Conservation (phyloP, 2,797 vertebrate genomes). For the Pelobates cultripes region DNA sequence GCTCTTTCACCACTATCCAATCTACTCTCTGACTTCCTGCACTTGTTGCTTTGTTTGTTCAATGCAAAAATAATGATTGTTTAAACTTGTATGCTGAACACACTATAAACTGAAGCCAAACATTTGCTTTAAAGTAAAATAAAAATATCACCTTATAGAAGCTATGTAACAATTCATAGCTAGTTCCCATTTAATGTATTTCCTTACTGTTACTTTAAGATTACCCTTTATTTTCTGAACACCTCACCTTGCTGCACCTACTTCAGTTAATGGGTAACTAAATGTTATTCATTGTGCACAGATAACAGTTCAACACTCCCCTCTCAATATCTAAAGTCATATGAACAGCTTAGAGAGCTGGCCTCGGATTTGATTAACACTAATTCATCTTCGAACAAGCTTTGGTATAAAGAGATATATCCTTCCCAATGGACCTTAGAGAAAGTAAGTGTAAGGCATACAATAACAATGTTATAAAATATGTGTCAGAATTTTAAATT, state of each 20-base stretch:
- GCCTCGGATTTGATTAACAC: not conserved
- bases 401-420: not conserved
- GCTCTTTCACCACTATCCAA: too few relatives aligned
- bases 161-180: too few relatives aligned
- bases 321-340: not conserved
- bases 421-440: not conserved
- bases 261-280: constrained; percentile 43
- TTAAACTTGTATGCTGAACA: too few relatives aligned
- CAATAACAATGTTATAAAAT: not conserved
- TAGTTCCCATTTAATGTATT: not conserved
- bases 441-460: not conserved
- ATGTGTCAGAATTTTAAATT: not conserved
- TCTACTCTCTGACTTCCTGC: too few relatives aligned
- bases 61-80: too few relatives aligned
- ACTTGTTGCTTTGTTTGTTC: too few relatives aligned
- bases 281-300: constrained; percentile 22
- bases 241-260: constrained; percentile 11
- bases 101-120: too few relatives aligned
- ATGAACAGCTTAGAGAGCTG: not conserved
- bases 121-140: too few relatives aligned
- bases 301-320: constrained; percentile 33
- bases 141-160: too few relatives aligned
- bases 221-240: not conserved
- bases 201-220: not conserved
- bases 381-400: not conserved